phyloP scores from a whole-genome alignment of 2,888 invertebrate species.

The Epinotia ramella region DNA sequence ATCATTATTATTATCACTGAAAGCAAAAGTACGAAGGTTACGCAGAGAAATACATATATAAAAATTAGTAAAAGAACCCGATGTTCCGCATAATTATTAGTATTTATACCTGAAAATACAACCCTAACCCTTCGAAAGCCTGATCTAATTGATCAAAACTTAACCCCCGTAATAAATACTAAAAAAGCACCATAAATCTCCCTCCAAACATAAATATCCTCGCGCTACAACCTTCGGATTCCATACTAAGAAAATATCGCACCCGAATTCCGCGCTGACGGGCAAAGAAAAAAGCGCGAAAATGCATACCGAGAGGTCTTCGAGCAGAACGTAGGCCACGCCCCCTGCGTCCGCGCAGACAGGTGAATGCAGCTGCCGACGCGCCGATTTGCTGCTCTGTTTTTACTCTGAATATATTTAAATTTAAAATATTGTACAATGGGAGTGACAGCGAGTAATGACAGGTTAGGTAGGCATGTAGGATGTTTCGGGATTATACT shows the following conservation, averaged over 20 bases:
- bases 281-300: conserved; percentile 77
- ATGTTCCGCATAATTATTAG: too few relatives aligned
- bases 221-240: conserved; percentile 79
- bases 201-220: conserved; percentile 74
- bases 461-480: conserved; percentile 11
- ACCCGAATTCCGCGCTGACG: conserved; percentile 83
- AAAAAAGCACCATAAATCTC: conserved; percentile 73
- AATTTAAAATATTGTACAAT: conserved; percentile 76
- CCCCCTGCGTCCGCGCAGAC: conserved; percentile 79
- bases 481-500: neutral
- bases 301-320: conserved; percentile 65
- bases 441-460: conserved; percentile 64
- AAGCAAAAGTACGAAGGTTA: too few relatives aligned
- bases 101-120: neutral
- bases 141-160: conserved; percentile 1
- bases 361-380: conserved; percentile 80
- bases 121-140: neutral
- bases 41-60: too few relatives aligned
- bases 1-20: too few relatives aligned
- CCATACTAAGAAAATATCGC: conserved; percentile 82
- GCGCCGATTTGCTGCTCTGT: conserved; percentile 73
- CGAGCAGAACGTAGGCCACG: conserved; percentile 60
- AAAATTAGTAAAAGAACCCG: too few relatives aligned
- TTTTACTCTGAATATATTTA: conserved; percentile 74
- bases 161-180: conserved; percentile 69